Base-by-base conservation (phyloP, 2,888 invertebrate genomes). In the Rhamphomyia laevipes region DNA sequence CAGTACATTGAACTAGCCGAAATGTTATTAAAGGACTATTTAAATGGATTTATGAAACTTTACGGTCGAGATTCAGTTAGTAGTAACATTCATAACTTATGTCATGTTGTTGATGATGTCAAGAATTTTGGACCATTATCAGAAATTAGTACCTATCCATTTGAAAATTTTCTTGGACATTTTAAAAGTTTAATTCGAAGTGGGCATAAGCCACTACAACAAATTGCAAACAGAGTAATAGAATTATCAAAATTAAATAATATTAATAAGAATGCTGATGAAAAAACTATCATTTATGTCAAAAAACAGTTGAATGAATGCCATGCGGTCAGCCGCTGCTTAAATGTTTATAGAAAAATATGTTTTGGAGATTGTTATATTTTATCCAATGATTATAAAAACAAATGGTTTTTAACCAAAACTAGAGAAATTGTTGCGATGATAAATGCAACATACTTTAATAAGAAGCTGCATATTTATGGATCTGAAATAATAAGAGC, bases 41-140 rank as follows among this genome's bases (percentile, higher is more conserved):
- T 58, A 17, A 16, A 18, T 12, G 52, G 55, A 54, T 35, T 21
- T 41, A 56, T 47, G 55, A 9, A 4, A 2, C 44, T 64, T 31
- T 67, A 67, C 57, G 63, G 63, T 12, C 50, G 55, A 47, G 58
- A 63, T 43, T 55, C 54, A 47, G 50, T 65, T n/a, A 57, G 58
- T 10, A 63, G 63, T 51, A 69, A 69, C 58, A 56, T 68, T 10
- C 68, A 68, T 54, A 57, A 59, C 40, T 52, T 68, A 27, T 50
- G 59, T 33, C 67, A 68, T 57, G 43, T 67, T 27, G 56, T 63
- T 16, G 57, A 59, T 47, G 67, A 68, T 55, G 61, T 58, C 10
- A 40, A 45, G 46, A 59, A 50, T 41, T 63, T 58, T 55, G 67
- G 66, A 18, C 4, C 5, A 37, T 27, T 47, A 4, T 6, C 43